Conservation (phyloP, 2,888 invertebrate species). For the Habrosyne pyritoides region DNA sequence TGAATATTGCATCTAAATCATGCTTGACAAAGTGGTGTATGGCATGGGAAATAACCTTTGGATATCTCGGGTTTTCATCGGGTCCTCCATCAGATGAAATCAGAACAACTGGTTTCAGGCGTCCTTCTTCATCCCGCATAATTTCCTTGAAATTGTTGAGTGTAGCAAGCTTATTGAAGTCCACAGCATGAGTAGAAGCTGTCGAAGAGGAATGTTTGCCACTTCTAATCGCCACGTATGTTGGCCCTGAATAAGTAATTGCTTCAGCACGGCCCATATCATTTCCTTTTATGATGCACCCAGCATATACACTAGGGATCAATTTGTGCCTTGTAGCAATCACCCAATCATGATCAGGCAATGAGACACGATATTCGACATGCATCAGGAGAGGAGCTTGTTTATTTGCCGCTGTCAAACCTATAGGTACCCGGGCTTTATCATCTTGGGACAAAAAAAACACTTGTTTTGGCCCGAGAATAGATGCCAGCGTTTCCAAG, state of each 20-base stretch:
- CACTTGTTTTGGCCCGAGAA: too few relatives aligned
- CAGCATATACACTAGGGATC: conserved; percentile 40
- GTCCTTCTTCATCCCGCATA: conserved; percentile 10
- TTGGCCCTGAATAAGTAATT: conserved; percentile 58
- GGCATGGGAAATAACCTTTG: conserved; percentile 19
- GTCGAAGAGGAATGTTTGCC: conserved; percentile 34
- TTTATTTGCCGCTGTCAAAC: conserved; percentile 37
- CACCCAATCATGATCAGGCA: conserved; percentile 31
- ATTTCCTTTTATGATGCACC: conserved; percentile 26
- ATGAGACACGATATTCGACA: conserved; percentile 24
- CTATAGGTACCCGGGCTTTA: too few relatives aligned
- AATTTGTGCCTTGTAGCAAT: conserved; percentile 28
- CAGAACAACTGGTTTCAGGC: conserved; percentile 18
- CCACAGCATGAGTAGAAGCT: conserved; percentile 30
- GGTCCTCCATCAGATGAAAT: conserved; percentile 22
- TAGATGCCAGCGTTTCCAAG: too few relatives aligned
- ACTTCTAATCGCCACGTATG: conserved; percentile 48
- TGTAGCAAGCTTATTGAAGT: conserved; percentile 29
- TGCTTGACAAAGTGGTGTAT: conserved; percentile 24
- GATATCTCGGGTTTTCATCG: conserved; percentile 28
- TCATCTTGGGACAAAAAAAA: too few relatives aligned
- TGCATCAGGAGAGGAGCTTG: conserved; percentile 24
- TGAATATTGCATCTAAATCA: too few relatives aligned
- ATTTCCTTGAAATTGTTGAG: conserved; percentile 11
- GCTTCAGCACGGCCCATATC: conserved; percentile 30